These are phyloP conservation scores for Puntigrus tetrazona DNA, from an alignment of 2,113 vertebrate species.

Conservation along the genomic window DNA sequence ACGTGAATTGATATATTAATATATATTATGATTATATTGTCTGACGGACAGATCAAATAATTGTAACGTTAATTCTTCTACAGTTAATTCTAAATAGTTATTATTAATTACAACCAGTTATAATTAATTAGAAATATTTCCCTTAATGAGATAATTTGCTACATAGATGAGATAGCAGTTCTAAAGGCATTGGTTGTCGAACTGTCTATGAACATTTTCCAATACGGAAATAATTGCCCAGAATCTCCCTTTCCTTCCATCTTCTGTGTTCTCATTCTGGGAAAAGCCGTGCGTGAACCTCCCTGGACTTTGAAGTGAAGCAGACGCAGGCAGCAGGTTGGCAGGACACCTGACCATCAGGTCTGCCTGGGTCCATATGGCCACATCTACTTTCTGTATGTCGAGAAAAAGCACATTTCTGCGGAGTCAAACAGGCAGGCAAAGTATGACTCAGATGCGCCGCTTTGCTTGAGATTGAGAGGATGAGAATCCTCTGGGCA, in stretches of 20 bases:
- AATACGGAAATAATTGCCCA: background rate
- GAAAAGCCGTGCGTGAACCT: background rate
- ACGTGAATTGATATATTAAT: too few species aligned
- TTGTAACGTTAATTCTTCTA: too few species aligned
- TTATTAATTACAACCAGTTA: too few species aligned
- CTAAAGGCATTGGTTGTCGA: background rate
- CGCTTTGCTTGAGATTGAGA: conserved; percentile 46
- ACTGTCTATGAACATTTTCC: background rate
- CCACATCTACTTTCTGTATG: background rate
- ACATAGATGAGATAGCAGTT: background rate
- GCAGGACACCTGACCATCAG: conserved; percentile 1
- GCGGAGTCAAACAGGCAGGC: conserved; percentile 23
- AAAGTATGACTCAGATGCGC: conserved; percentile 42
- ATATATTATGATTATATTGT: too few species aligned
- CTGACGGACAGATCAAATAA: too few species aligned
- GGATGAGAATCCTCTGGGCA: conserved; percentile 41
- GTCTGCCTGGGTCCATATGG: background rate
- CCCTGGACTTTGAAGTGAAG: background rate
- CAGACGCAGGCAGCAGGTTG: background rate
- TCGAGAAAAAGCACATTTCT: conserved; percentile 27
- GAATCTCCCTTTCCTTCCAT: background rate
- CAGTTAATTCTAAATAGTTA: too few species aligned
- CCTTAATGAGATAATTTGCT: too few species aligned
- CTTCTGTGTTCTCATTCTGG: background rate
- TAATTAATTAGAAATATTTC: too few species aligned